Base-by-base conservation (phyloP, 2,113 vertebrate species). In the Pardalotus punctatus region DNA sequence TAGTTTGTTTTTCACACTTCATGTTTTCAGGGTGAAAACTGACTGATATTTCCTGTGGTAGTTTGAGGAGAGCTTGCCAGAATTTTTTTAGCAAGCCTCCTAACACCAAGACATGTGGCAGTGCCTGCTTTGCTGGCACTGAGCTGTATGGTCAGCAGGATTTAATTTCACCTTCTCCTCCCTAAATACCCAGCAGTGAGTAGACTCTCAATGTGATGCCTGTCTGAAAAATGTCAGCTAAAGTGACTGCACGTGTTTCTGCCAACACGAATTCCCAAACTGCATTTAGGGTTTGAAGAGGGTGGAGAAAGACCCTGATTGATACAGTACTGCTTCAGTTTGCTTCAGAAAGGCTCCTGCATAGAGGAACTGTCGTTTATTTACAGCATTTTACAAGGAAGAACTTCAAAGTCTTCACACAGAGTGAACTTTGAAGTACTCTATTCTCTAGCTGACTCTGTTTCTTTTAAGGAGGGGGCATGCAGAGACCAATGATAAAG, bases 291-390 rank as follows among this genome's bases (percentile, higher is more conserved):
- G 22, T 50, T 87, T 74, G 56, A 73, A 71, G 42, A 69, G 14
- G 3, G 20, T 12, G 14, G 13, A 76, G 12, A 62, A 62, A 67
- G 29, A 80, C 33, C 12, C 61, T 29, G 19, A 48, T 8, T 50
- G 70, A 45, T 81, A 70, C 15, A 47, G 9, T 29, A 28, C 65
- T 48, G 28, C 64, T 81, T 56, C 31, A 18, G 21, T 47, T 81
- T 70, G 60, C 47, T 69, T 83, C 87, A 47, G 64, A 73, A 93
- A 65, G n/a, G 36, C 33, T 94, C 24, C 15, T 72, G 40, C 3
- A 2, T 3, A 3, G 40, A 61, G 31, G 22, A 35, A 12, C 51
- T 36, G 5, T 36, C 0, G 0, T 11, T n/a, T n/a, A 48, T 25
- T 71, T 81, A 90, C 74, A 36, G 70, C 2, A 0, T 66, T 62